Conservation (phyloP, 2,113 vertebrate genomes). For the Lates calcarifer region DNA sequence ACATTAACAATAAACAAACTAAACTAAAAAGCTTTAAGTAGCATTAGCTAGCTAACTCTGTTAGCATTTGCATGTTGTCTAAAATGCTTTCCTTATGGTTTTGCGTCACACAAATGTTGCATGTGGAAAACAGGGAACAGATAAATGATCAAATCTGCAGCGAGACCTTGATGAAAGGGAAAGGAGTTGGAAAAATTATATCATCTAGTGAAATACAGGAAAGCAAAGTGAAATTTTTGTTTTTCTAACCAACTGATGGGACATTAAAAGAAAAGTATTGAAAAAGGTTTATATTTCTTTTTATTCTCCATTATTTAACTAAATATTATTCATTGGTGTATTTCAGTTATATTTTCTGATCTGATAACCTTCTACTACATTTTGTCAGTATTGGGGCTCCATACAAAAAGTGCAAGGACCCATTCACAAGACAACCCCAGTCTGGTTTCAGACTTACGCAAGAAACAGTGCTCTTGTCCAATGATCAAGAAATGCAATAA, state of each 20-base stretch:
- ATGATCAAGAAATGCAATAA: slow-evolving; percentile 11
- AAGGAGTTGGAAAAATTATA: not conserved
- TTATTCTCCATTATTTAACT: not conserved
- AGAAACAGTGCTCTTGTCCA: slow-evolving; percentile 14
- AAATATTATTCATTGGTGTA: not conserved
- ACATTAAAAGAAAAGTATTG: not conserved
- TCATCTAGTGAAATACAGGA: not conserved
- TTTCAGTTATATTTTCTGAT: slow-evolving; percentile 6
- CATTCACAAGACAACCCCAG: not conserved
- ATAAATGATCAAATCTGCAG: not conserved
- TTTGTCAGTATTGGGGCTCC: slow-evolving; percentile 36
- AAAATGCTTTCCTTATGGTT: not conserved
- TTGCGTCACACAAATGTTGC: not conserved
- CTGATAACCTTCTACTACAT: not conserved
- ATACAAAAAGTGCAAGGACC: slow-evolving; percentile 14
- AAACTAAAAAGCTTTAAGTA: not conserved
- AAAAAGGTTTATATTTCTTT: not conserved
- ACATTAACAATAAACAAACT: not conserved
- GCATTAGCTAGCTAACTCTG: not conserved
- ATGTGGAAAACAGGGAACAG: not conserved
- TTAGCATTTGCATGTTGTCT: not conserved
- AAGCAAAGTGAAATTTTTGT: not conserved
- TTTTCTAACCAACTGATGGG: not conserved
- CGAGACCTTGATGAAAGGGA: not conserved
- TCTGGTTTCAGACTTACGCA: slow-evolving; percentile 14